phyloP scores from a whole-genome alignment of 2,113 vertebrate species.

The Ceyx cyanopectus region DNA sequence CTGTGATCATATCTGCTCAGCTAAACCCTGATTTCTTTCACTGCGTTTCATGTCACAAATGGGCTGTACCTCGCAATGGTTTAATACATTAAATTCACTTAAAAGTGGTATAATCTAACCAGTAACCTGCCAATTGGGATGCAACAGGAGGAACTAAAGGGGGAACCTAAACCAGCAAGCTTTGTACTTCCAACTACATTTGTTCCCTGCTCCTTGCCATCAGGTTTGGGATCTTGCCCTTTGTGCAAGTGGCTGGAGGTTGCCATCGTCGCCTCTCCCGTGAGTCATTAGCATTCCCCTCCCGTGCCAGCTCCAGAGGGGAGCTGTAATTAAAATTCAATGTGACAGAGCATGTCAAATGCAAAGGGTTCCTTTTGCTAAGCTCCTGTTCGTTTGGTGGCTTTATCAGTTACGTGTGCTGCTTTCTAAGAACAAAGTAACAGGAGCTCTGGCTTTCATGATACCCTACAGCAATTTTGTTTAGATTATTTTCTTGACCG shows the following conservation, averaged over 20 bases:
- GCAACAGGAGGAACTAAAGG: background rate
- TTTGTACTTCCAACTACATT: background rate
- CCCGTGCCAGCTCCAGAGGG: constrained; percentile 25
- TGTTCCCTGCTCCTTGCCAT: background rate
- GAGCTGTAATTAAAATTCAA: constrained; percentile 74
- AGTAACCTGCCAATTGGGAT: background rate
- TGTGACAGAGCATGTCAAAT: constrained; percentile 50
- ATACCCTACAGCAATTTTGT: background rate
- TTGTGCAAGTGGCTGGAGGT: background rate
- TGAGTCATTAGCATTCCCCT: constrained; percentile 50
- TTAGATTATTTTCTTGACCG: background rate
- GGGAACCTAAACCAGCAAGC: background rate
- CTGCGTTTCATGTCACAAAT: background rate
- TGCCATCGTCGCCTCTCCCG: background rate
- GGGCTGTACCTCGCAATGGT: background rate
- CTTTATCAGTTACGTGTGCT: background rate
- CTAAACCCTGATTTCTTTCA: background rate
- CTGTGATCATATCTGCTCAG: background rate
- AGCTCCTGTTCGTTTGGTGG: constrained; percentile 12
- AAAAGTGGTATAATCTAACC: background rate
- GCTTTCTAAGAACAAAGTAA: constrained; percentile 3
- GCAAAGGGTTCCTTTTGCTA: constrained; percentile 47
- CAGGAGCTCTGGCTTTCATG: accelerated
- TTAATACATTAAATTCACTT: background rate
- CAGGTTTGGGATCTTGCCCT: background rate